These are phyloP conservation scores for Mastacembelus armatus DNA, from an alignment of 2,797 vertebrate genomes.

Conservation along the genomic window DNA sequence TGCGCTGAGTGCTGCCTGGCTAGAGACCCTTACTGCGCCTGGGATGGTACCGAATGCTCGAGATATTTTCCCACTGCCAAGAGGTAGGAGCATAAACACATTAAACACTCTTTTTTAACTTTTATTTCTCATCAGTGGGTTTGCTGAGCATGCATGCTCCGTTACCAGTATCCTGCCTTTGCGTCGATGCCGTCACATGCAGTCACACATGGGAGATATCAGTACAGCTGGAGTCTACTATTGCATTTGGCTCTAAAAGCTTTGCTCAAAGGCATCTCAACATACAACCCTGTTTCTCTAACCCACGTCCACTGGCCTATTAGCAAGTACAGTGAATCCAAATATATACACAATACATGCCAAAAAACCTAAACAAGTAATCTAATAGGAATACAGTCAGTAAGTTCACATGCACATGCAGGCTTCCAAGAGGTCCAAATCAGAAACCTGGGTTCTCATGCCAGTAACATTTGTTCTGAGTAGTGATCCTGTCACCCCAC, in stretches of 20 bases:
- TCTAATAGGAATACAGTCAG: slow-evolving; percentile 57
- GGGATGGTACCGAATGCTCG: slow-evolving; percentile 96
- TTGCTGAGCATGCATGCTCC: slow-evolving; percentile 34
- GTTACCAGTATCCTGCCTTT: slow-evolving; percentile 48
- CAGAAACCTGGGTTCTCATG: slow-evolving; percentile 42
- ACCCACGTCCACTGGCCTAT: slow-evolving; percentile 42
- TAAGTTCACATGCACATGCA: slow-evolving; percentile 32
- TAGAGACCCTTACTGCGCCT: slow-evolving; percentile 97
- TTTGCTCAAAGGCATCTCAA: slow-evolving; percentile 52
- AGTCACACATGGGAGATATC: slow-evolving; percentile 63
- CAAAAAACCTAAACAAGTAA: slow-evolving; percentile 57
- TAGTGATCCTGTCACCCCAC: slow-evolving; percentile 27
- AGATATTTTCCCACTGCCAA: slow-evolving; percentile 98
- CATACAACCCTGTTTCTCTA: slow-evolving; percentile 23
- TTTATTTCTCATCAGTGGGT: slow-evolving; percentile 48
- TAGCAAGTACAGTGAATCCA: slow-evolving; percentile 17
- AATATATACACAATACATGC: slow-evolving; percentile 17
- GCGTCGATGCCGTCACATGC: slow-evolving; percentile 37
- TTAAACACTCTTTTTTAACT: slow-evolving; percentile 34
- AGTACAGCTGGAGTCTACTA: slow-evolving; percentile 52
- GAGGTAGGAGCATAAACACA: slow-evolving; percentile 83
- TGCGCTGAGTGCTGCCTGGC: slow-evolving; percentile 98
- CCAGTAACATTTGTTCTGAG: slow-evolving; percentile 57
- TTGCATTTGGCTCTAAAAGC: slow-evolving; percentile 42
- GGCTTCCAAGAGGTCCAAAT: slow-evolving; percentile 49